Percentiles rank a stretch among this genome's conserved stretches.
Conservation (phyloP, 1,140 invertebrate species). For the Drosophila lini region DNA sequence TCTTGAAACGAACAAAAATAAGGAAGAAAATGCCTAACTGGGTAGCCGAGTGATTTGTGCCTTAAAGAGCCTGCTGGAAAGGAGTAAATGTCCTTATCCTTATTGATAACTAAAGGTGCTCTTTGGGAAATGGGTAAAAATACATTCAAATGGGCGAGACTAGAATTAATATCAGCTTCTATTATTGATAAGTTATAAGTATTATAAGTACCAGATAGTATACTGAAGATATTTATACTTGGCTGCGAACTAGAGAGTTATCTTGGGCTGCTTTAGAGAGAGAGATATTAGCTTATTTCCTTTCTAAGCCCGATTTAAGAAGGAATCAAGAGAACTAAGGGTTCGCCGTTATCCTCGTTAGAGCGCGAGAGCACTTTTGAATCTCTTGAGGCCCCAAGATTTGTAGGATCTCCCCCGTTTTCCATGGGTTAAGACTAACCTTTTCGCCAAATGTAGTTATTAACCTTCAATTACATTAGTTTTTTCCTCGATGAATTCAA, state of each 20-base stretch:
- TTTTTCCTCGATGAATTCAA: neutral
- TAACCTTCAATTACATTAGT: neutral
- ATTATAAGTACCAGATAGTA: neutral
- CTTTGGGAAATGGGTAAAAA: neutral
- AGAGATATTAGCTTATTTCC: no score
- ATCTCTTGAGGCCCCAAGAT: neutral
- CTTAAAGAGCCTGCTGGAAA: conserved; percentile 19
- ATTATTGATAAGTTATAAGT: no score
- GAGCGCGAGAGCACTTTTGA: neutral
- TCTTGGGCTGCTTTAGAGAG: no score
- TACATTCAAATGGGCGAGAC: neutral
- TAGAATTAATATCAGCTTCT: neutral
- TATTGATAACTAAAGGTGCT: neutral
- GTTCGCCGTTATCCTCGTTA: no score
- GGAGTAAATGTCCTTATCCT: neutral
- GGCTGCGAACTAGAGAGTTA: no score
- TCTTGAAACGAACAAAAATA: conserved; percentile 14
- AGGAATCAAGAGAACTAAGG: neutral
- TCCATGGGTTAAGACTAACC: neutral
- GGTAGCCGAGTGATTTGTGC: conserved; percentile 10
- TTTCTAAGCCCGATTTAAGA: no score
- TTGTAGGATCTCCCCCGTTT: neutral
- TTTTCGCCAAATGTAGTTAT: neutral
- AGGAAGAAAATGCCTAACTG: conserved; percentile 21
- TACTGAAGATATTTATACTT: neutral